Base-by-base conservation (phyloP, 2,888 invertebrate species). In the Emmelina monodactyla region DNA sequence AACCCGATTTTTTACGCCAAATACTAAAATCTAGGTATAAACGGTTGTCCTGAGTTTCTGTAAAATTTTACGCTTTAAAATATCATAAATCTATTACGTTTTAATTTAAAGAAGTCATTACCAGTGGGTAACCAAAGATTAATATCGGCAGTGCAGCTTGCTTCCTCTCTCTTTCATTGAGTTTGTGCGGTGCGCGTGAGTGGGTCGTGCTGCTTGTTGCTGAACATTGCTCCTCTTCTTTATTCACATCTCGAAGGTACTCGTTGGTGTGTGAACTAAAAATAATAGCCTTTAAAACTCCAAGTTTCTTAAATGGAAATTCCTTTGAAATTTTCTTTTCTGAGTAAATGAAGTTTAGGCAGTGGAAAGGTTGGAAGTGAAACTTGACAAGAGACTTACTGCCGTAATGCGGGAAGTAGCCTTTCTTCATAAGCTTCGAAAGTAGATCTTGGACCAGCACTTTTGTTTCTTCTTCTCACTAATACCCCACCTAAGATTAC, bases 381-480 rank as follows among this genome's bases (percentile, higher is more conserved):
- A n/a, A n/a, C n/a, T n/a, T n/a, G n/a, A n/a, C n/a, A n/a, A n/a
- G n/a, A 19, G 5, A 71, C 87, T 85, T 81, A 93, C 93, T 92
- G 92, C 65, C 92, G 86, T 34, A 92, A 72, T 22, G 92, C 90
- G 6, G 94, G 94, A 39, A 94, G 82, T 0, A 91, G 84, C 37
- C 92, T 82, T 49, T 94, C 94, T 55, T 94, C 94, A 50, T 94
- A 94, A 46, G 91, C 91, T 60, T 92, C 92, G 51, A 91, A 93
- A 2, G 89, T 91, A 10, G 88, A 85, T 11, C 85, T 71, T 1
- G 84, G 83, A 6, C 84, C 85, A 2, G 86, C 87, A 37, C 88
- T 88, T 57, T 88, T 88, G 44, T 85, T 85, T 35, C 85, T 64
- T 57, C 89, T 71, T 66, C 83, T 56, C 59, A 82, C 60, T 82